Conservation (phyloP, 2,888 invertebrate species). For the Alloscopus bannaensis region DNA sequence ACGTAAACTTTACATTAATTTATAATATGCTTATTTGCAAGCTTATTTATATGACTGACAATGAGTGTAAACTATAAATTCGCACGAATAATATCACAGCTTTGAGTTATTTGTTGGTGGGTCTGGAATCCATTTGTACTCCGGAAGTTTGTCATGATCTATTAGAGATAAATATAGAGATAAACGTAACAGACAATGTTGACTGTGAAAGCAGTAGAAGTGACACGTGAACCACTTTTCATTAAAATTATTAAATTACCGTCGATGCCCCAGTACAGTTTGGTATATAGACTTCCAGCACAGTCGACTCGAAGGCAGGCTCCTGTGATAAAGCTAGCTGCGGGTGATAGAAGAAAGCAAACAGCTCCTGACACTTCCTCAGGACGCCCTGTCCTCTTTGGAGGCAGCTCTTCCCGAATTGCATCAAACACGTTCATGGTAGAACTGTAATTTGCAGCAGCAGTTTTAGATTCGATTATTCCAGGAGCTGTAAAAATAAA, state of each 20-base stretch:
- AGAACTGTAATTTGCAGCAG: slow-evolving; percentile 77
- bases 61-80: no score
- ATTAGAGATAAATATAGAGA: slow-evolving; percentile 16
- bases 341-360: slow-evolving; percentile 77
- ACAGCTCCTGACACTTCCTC: slow-evolving; percentile 77
- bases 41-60: no score
- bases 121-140: slow-evolving; percentile 71
- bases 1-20: no score
- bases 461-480: slow-evolving; percentile 77
- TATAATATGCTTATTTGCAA: no score
- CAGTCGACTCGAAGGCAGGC: slow-evolving; percentile 77
- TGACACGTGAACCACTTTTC: neutral
- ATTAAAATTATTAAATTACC: slow-evolving; percentile 48
- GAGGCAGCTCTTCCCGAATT: slow-evolving; percentile 75
- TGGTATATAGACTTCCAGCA: slow-evolving; percentile 75
- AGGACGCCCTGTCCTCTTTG: slow-evolving; percentile 76
- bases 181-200: no score
- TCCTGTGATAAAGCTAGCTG: slow-evolving; percentile 77
- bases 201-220: no score
- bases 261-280: slow-evolving; percentile 63
- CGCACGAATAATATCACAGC: slow-evolving; percentile 35
- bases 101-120: slow-evolving; percentile 52
- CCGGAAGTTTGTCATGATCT: slow-evolving; percentile 71
- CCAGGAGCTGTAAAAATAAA: slow-evolving; percentile 76
- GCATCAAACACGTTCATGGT: slow-evolving; percentile 75